Conservation (phyloP, 92 coral and sea anemone species). For the Heliopora coerulea region DNA sequence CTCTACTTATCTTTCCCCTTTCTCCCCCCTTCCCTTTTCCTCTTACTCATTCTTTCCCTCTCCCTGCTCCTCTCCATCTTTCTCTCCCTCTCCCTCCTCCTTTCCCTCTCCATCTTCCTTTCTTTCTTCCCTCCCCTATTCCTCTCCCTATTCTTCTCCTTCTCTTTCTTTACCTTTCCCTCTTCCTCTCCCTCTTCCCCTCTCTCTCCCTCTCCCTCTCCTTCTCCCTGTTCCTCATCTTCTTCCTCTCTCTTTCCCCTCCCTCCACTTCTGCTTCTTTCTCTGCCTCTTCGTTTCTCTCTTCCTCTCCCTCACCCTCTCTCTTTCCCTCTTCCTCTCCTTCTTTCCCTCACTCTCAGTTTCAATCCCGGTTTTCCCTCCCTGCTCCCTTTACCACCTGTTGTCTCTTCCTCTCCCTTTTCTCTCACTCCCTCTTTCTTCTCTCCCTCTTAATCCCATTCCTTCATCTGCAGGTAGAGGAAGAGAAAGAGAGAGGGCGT, state of each 20-base stretch:
- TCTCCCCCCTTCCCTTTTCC: neutral
- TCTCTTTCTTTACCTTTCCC: neutral
- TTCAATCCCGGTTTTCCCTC: neutral
- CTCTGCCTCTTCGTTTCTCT: neutral
- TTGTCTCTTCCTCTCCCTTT: neutral
- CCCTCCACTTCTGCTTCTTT: neutral
- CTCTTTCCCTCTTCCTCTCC: neutral
- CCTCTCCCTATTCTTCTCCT: neutral
- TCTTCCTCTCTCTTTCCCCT: neutral
- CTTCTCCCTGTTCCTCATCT: neutral
- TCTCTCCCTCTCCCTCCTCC: neutral
- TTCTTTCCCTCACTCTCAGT: neutral
- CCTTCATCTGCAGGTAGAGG: no score
- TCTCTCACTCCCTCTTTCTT: no score
- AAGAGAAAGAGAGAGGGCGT: no score
- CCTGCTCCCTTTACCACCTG: neutral
- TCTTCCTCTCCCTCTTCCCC: neutral
- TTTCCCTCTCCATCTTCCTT: neutral
- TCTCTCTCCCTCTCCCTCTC: neutral
- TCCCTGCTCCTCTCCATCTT: neutral
- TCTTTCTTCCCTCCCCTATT: neutral
- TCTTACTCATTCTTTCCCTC: neutral
- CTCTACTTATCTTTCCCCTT: no score
- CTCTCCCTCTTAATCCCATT: no score
- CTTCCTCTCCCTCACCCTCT: neutral